phyloP scores from a whole-genome alignment of 2,797 vertebrate genomes.

The Numenius phaeopus region DNA sequence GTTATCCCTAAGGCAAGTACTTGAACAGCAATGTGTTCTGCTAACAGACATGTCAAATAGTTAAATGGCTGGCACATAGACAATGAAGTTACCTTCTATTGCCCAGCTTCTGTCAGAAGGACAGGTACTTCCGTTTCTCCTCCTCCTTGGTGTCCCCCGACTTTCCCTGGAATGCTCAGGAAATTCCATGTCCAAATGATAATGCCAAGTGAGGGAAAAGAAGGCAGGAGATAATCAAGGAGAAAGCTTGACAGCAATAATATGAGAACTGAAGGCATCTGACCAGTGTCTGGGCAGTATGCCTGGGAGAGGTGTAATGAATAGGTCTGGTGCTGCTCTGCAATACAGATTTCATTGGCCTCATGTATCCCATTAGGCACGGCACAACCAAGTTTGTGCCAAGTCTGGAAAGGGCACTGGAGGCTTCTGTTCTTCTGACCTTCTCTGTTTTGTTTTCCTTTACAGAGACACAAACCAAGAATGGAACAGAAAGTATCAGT shows the following conservation, averaged over 20 bases:
- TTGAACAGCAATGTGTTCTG: neutral
- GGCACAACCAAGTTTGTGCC: neutral
- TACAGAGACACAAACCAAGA: neutral
- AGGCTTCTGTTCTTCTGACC: neutral
- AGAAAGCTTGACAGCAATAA: neutral
- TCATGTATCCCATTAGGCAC: neutral
- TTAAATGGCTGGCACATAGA: neutral
- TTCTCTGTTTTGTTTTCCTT: neutral
- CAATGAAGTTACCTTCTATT: neutral
- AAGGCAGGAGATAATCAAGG: neutral
- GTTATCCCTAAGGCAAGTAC: neutral
- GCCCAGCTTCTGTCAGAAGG: neutral
- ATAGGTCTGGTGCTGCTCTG: neutral
- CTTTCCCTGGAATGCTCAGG: neutral
- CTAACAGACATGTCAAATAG: neutral
- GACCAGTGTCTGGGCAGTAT: neutral
- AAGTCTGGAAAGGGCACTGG: neutral
- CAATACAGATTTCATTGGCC: neutral
- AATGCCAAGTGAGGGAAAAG: neutral
- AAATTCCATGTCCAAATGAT: neutral
- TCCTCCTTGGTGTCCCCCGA: neutral
- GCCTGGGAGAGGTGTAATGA: neutral
- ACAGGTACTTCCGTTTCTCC: neutral
- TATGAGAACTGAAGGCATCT: neutral
- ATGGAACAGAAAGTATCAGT: neutral